Percentiles rank a stretch among this genome's conserved stretches.
These are phyloP conservation scores for Colletes gigas DNA, from an alignment of 1,140 invertebrate genomes.

Conservation along the genomic window DNA sequence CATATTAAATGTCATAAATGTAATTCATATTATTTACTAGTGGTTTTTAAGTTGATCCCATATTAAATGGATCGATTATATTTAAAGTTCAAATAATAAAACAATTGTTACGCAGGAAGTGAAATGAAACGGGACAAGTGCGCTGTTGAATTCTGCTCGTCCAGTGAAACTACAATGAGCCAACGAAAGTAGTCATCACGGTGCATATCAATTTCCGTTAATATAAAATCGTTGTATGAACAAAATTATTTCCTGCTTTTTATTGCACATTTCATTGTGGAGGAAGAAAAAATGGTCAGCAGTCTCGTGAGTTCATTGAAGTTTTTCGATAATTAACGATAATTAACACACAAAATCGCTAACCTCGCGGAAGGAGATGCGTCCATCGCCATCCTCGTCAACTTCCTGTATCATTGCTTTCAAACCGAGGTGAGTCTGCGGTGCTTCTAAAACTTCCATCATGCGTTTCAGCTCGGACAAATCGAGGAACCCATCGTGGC, in stretches of 20 bases:
- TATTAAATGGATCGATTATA: too few relatives aligned
- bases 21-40: too few relatives aligned
- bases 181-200: constrained; percentile 13
- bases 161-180: not conserved
- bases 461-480: constrained; percentile 94
- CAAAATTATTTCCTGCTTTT: constrained; percentile 22
- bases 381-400: constrained; percentile 94
- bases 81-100: not conserved
- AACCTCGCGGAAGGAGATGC: constrained; percentile 95
- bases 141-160: not conserved
- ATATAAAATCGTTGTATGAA: constrained; percentile 7
- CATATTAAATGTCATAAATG: not conserved
- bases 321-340: constrained; percentile 7
- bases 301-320: not conserved
- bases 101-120: not conserved
- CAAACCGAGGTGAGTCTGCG: constrained; percentile 95
- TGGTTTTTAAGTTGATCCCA: too few relatives aligned
- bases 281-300: constrained; percentile 3
- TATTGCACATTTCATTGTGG: not conserved
- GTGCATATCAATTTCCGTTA: not conserved
- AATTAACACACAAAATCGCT: constrained; percentile 43
- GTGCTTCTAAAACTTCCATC: constrained; percentile 98
- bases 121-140: not conserved
- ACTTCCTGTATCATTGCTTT: constrained; percentile 97
- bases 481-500: constrained; percentile 93